Percentiles rank a stretch among this genome's conserved stretches.
Conservation (phyloP, 2,113 vertebrate species). For the Sigmodon hispidus region DNA sequence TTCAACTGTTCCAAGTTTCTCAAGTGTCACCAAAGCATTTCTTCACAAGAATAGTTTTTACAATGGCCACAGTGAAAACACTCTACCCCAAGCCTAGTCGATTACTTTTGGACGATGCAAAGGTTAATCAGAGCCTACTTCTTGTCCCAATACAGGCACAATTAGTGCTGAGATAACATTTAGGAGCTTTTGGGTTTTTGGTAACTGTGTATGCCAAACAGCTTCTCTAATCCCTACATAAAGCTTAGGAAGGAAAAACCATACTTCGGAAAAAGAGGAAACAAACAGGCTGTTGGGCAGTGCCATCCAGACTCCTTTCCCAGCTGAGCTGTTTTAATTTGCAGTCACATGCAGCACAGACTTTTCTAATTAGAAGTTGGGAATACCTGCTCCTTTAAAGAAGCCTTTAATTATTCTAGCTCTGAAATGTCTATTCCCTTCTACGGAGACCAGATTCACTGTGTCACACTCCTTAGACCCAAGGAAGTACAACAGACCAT, state of each 20-base stretch:
- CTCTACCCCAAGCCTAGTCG: neutral
- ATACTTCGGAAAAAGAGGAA: neutral
- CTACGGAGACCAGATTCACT: slow-evolving; percentile 15
- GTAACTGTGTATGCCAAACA: neutral
- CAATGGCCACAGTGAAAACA: neutral
- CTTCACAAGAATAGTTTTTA: neutral
- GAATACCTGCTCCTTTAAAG: slow-evolving; percentile 64
- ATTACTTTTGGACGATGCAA: neutral
- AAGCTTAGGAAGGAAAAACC: neutral
- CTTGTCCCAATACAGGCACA: neutral
- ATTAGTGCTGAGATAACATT: neutral
- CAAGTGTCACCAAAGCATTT: neutral
- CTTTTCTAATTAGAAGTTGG: slow-evolving; percentile 75
- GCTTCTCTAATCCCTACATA: neutral
- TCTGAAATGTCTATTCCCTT: slow-evolving; percentile 26
- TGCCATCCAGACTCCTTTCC: slow-evolving; percentile 15
- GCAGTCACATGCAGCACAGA: neutral
- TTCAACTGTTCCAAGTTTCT: neutral
- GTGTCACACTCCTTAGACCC: neutral
- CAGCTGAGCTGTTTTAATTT: slow-evolving; percentile 40
- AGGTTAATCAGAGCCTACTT: neutral
- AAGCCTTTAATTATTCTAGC: slow-evolving; percentile 72
- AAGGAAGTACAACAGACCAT: neutral
- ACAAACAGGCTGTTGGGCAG: neutral
- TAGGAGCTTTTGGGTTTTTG: neutral